phyloP scores from a whole-genome alignment of 2,797 vertebrate genomes.

The Thripadectes ignobilis region DNA sequence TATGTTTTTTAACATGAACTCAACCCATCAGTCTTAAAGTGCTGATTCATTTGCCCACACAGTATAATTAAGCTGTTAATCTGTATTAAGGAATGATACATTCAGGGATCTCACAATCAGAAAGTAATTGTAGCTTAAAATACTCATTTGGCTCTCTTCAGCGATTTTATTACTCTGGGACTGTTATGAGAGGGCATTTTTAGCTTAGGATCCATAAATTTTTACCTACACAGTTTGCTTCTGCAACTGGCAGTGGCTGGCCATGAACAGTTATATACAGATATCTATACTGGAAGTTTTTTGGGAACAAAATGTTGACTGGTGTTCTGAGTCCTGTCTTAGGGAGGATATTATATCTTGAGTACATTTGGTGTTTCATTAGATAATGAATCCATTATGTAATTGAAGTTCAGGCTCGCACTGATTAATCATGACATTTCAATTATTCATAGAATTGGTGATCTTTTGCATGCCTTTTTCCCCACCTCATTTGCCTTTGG shows the following conservation, averaged over 20 bases:
- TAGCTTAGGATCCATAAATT: neutral
- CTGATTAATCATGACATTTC: conserved; percentile 53
- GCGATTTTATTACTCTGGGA: neutral
- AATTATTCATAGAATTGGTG: conserved; percentile 39
- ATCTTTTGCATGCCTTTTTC: conserved; percentile 19
- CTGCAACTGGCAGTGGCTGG: neutral
- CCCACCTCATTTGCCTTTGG: conserved; percentile 17
- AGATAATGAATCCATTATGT: conserved; percentile 44
- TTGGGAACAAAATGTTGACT: neutral
- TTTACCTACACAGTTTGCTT: neutral
- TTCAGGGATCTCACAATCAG: conserved; percentile 25
- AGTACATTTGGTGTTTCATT: conserved; percentile 33
- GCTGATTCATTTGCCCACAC: conserved; percentile 41
- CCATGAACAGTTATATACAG: neutral
- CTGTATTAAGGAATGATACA: conserved; percentile 43
- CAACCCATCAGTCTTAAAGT: conserved; percentile 28
- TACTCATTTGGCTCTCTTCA: conserved; percentile 24
- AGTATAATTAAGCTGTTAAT: conserved; percentile 61
- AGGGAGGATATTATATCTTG: neutral
- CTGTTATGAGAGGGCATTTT: neutral
- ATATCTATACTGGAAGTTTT: neutral
- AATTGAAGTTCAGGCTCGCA: conserved; percentile 37
- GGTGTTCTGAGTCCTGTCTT: neutral
- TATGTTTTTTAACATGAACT: conserved; percentile 32
- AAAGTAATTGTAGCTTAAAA: conserved; percentile 40